Conservation (phyloP, 2,797 vertebrate species). For the Acanthurus tractus region DNA sequence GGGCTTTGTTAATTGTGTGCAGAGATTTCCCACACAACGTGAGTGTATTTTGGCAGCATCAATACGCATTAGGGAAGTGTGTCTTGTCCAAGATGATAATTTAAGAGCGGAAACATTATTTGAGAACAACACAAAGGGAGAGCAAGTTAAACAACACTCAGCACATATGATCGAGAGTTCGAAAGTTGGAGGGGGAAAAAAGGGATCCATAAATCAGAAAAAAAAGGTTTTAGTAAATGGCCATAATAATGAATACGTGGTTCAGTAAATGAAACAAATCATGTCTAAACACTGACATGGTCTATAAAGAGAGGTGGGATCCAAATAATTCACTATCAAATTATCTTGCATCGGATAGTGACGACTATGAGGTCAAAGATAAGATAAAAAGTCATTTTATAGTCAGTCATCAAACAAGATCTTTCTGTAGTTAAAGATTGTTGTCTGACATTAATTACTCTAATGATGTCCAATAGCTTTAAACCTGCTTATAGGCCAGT, state of each 20-base stretch:
- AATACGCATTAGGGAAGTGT: constrained; percentile 15
- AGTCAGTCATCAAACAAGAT: constrained; percentile 15
- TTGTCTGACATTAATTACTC: constrained; percentile 28
- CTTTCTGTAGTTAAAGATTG: constrained; percentile 5
- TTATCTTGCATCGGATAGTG: background rate
- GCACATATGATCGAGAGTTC: constrained; percentile 12
- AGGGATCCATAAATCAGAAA: background rate
- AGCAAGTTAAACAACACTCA: constrained; percentile 10
- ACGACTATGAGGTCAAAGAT: constrained; percentile 8
- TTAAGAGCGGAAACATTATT: constrained; percentile 23
- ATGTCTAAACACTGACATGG: background rate
- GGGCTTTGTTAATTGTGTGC: constrained; percentile 5
- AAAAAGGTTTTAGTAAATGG: background rate
- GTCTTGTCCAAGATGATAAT: constrained; percentile 35
- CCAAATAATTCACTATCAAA: constrained; percentile 6
- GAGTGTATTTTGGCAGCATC: constrained; percentile 28
- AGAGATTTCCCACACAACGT: constrained; percentile 4
- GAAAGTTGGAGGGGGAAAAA: background rate
- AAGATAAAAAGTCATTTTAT: constrained; percentile 10
- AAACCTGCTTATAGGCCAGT: constrained; percentile 13
- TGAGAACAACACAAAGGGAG: background rate
- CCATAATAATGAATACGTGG: constrained; percentile 2
- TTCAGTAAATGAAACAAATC: constrained; percentile 7
- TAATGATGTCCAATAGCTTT: background rate
- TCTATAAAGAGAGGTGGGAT: background rate